Evolutionary conservation across 1,140 invertebrate species (phyloP).

Genomic region (Oncopodura yosiiana): DNA sequence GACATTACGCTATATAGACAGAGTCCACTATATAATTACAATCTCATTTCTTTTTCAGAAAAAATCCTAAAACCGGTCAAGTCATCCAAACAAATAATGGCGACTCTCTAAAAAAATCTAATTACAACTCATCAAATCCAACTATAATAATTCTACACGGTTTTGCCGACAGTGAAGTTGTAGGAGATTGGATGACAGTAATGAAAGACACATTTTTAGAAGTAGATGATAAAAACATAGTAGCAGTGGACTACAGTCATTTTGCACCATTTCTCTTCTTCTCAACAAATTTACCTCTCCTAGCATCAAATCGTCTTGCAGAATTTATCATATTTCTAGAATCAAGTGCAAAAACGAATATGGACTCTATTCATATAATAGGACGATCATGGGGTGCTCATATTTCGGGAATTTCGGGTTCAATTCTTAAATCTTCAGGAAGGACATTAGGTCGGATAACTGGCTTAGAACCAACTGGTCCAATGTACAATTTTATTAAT

Average conservation of each 20-base stretch:
- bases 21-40: no score
- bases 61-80: neutral
- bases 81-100: neutral
- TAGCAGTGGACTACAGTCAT: slow-evolving; percentile 18
- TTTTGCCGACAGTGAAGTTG: slow-evolving; percentile 7
- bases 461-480: slow-evolving; percentile 19
- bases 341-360: neutral
- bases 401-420: slow-evolving; percentile 22
- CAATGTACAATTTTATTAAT: neutral
- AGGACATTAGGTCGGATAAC: slow-evolving; percentile 18
- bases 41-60: neutral
- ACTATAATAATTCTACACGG: slow-evolving; percentile 29
- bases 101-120: neutral
- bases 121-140: neutral
- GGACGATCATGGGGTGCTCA: slow-evolving; percentile 20
- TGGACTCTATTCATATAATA: slow-evolving; percentile 16
- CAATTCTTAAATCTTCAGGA: neutral
- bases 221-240: slow-evolving; percentile 11
- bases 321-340: slow-evolving; percentile 15
- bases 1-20: no score
- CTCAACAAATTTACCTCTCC: slow-evolving; percentile 13
- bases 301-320: slow-evolving; percentile 7
- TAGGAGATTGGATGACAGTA: slow-evolving; percentile 17
- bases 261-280: slow-evolving; percentile 14
- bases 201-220: slow-evolving; percentile 17